Evolutionary conservation across 35 echinoderm and acorn worm species (phyloP).

Genomic region (Ophiothrix spiculata): DNA sequence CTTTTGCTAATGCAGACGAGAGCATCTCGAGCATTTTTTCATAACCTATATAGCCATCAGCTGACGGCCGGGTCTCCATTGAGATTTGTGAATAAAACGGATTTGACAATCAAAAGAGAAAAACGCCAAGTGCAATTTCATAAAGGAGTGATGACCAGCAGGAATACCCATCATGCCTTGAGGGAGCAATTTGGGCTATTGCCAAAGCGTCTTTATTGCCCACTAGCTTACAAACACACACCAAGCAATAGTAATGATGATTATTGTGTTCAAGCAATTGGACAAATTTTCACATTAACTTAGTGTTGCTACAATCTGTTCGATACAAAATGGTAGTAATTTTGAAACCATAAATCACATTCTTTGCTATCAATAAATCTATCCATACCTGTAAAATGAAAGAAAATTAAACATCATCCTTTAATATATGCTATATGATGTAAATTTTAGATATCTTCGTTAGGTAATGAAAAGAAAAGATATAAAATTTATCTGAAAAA

Average conservation of each 20-base stretch:
- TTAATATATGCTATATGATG: too few species aligned
- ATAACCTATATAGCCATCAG: neutral
- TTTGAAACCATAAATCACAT: too few species aligned
- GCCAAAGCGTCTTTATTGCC: neutral
- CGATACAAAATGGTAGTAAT: too few species aligned
- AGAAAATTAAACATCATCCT: too few species aligned
- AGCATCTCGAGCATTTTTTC: neutral
- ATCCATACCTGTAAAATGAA: too few species aligned
- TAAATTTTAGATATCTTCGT: too few species aligned
- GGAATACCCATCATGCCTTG: neutral
- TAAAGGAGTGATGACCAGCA: neutral
- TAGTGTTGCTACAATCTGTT: too few species aligned
- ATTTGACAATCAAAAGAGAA: conserved; percentile 13
- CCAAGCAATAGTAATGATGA: neutral
- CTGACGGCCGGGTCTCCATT: neutral
- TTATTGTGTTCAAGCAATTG: neutral
- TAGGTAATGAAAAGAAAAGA: too few species aligned
- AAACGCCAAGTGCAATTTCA: conserved; percentile 12
- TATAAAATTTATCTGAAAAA: too few species aligned
- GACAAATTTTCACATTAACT: neutral
- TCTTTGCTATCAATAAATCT: too few species aligned
- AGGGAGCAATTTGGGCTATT: neutral
- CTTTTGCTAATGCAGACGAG: neutral
- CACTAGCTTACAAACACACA: neutral
- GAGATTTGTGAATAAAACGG: neutral